A percentile compares a stretch with the other conserved stretches of the same genome.
phyloP scores from a whole-genome alignment of 2,797 vertebrate species.

The Ciconia nigra region DNA sequence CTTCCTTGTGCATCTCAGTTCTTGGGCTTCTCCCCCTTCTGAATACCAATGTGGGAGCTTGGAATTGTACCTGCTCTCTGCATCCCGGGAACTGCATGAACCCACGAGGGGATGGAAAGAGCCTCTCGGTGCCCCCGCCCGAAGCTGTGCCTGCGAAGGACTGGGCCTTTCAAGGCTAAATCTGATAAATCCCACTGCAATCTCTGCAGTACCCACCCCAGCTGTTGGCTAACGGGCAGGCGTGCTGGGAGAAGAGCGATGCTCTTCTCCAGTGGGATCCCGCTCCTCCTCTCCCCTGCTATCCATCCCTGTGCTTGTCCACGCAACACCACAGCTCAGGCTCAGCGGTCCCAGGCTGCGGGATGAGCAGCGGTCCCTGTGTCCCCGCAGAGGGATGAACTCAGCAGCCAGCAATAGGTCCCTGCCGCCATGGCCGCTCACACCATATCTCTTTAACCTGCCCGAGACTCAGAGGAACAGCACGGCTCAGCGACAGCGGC shows the following conservation, averaged over 20 bases:
- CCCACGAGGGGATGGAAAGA: neutral
- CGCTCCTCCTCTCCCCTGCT: neutral
- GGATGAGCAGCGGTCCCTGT: too few species aligned
- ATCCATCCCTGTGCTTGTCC: neutral
- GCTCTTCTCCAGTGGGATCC: neutral
- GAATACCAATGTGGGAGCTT: neutral
- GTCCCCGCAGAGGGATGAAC: neutral
- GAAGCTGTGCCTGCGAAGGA: too few species aligned
- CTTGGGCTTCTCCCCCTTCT: neutral
- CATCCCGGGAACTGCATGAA: neutral
- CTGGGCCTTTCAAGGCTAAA: neutral
- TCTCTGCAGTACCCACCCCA: neutral
- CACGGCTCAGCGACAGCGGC: neutral
- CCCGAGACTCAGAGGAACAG: neutral
- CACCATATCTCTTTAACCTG: neutral
- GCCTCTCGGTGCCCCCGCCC: neutral
- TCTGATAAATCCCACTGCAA: neutral
- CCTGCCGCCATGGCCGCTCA: neutral
- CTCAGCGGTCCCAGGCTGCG: neutral
- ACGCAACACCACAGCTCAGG: neutral
- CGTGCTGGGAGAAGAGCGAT: neutral
- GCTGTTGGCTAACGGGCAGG: too few species aligned
- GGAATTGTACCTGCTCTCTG: neutral
- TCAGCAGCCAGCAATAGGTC: fast-evolving
- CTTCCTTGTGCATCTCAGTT: neutral